Conservation (phyloP, 2,888 invertebrate genomes). For the Tenthredo mesomela region DNA sequence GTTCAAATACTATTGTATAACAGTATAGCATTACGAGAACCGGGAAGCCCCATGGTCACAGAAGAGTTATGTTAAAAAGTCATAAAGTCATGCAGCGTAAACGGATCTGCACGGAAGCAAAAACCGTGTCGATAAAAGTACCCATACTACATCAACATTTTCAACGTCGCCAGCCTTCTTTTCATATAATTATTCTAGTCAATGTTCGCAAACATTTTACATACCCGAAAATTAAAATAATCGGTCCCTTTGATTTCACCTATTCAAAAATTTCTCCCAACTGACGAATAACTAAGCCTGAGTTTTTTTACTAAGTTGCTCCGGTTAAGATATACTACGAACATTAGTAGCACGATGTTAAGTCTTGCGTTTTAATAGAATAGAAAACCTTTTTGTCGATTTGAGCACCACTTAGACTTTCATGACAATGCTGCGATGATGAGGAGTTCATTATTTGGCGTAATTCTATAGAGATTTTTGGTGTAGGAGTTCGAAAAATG, state of each 20-base stretch:
- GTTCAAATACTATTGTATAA: not conserved
- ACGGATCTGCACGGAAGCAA: not conserved
- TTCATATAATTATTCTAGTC: not conserved
- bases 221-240: too few species aligned
- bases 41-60: not conserved
- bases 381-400: not conserved
- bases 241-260: too few species aligned
- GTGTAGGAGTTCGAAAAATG: not conserved
- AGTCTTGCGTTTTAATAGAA: not conserved
- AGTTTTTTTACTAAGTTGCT: too few species aligned
- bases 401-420: not conserved
- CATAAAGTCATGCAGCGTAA: not conserved
- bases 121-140: not conserved
- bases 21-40: not conserved
- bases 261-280: too few species aligned
- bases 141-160: not conserved
- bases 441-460: too few species aligned
- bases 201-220: not conserved
- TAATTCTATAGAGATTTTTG: not conserved
- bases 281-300: too few species aligned
- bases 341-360: not conserved
- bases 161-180: not conserved
- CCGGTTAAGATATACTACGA: too few species aligned
- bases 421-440: too few species aligned
- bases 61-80: not conserved